Percentiles rank a stretch among this genome's conserved stretches.
Conservation (phyloP, 2,113 vertebrate species). For the Otocyon megalotis region DNA sequence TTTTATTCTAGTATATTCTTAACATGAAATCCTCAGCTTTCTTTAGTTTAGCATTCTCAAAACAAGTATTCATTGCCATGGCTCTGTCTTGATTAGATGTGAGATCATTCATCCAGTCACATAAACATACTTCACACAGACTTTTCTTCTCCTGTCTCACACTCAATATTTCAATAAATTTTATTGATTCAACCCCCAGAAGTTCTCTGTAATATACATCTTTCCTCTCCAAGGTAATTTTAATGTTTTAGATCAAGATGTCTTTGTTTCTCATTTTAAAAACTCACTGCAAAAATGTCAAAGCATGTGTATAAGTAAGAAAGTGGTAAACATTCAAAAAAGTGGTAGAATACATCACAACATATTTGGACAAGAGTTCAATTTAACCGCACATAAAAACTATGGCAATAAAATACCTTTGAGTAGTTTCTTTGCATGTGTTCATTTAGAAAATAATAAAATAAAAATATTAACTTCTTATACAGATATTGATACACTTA, state of each 20-base stretch:
- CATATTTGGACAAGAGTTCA: neutral
- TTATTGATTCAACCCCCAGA: neutral
- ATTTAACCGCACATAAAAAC: neutral
- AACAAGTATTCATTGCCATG: neutral
- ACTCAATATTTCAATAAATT: neutral
- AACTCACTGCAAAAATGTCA: neutral
- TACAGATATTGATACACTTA: neutral
- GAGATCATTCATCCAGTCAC: neutral
- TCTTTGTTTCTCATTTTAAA: neutral
- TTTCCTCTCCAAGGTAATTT: neutral
- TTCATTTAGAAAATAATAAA: constrained; percentile 18
- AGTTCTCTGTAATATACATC: neutral
- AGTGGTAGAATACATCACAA: neutral
- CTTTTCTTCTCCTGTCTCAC: neutral
- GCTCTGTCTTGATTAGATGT: neutral
- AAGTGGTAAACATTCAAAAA: neutral
- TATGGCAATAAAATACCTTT: neutral
- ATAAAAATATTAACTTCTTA: neutral
- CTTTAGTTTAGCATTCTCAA: neutral
- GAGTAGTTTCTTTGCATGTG: neutral
- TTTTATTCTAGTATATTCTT: neutral
- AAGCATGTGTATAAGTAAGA: neutral
- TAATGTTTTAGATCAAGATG: neutral
- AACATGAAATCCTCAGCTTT: neutral
- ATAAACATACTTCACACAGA: neutral